Percentiles rank a stretch among this genome's conserved stretches.
These are phyloP conservation scores for Reinhardtius hippoglossoides DNA, from an alignment of 2,113 vertebrate genomes.

Conservation along the genomic window DNA sequence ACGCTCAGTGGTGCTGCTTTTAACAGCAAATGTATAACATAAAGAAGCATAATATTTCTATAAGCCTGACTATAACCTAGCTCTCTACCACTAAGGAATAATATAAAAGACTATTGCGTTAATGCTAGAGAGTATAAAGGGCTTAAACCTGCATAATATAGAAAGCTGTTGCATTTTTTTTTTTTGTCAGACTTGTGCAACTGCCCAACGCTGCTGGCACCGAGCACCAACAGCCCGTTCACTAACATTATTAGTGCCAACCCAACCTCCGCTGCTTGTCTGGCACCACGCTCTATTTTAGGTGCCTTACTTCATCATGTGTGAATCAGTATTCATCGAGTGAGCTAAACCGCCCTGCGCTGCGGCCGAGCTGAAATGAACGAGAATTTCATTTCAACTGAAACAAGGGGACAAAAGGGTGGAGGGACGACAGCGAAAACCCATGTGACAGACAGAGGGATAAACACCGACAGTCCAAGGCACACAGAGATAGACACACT, in stretches of 20 bases:
- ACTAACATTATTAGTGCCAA: conserved; percentile 39
- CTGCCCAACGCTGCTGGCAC: conserved; percentile 29
- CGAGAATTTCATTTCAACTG: conserved; percentile 1
- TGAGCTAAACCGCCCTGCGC: conserved; percentile 53
- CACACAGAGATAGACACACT: conserved; percentile 31
- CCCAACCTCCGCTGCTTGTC: conserved; percentile 42
- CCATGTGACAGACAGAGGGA: conserved; percentile 7
- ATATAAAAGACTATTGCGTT: too few relatives aligned
- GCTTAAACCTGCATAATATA: not conserved
- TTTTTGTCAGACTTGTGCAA: conserved; percentile 10
- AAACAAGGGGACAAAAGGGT: conserved; percentile 4
- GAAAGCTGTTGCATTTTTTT: not conserved
- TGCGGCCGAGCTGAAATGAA: conserved; percentile 17
- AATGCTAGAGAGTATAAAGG: too few relatives aligned
- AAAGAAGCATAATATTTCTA: too few relatives aligned
- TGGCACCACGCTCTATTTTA: conserved; percentile 65
- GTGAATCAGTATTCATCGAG: conserved; percentile 55
- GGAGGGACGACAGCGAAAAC: conserved; percentile 20
- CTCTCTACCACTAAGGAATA: not conserved
- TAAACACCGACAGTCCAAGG: conserved; percentile 36
- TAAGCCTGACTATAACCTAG: too few relatives aligned
- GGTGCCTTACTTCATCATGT: conserved; percentile 65
- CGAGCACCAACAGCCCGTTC: conserved; percentile 39
- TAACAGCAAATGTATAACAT: too few relatives aligned
- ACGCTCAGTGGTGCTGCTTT: too few relatives aligned